Percentiles rank a stretch among this genome's conserved stretches.
phyloP scores from a whole-genome alignment of 2,888 invertebrate species.

The Liposcelis brunnea region DNA sequence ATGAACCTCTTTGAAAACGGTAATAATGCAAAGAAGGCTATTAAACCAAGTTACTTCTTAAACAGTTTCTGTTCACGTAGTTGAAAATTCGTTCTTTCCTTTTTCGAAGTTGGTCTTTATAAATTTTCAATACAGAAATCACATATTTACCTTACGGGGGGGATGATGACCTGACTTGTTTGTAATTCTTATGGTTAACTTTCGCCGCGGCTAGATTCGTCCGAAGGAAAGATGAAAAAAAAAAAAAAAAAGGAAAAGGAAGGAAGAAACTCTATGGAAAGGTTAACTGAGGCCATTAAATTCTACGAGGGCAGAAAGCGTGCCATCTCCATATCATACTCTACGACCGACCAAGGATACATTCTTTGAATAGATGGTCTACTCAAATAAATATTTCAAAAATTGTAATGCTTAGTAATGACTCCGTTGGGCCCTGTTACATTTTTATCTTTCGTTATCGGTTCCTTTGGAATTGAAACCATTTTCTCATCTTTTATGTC shows the following conservation, averaged over 20 bases:
- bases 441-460: background rate
- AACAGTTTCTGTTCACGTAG: too few species aligned
- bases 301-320: background rate
- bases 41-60: too few species aligned
- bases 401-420: constrained; percentile 2
- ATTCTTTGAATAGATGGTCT: constrained; percentile 1
- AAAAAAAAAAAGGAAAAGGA: too few species aligned
- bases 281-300: background rate
- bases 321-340: constrained; percentile 1
- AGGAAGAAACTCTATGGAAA: background rate
- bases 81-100: too few species aligned
- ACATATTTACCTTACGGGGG: constrained; percentile 1
- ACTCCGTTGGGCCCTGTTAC: constrained; percentile 1
- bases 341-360: constrained; percentile 2
- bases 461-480: background rate
- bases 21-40: too few species aligned
- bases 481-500: background rate
- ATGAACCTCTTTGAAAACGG: too few species aligned
- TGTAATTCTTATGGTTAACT: too few species aligned
- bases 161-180: too few species aligned
- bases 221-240: too few species aligned
- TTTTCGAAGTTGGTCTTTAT: too few species aligned
- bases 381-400: constrained; percentile 1
- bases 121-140: background rate
- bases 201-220: too few species aligned